Conservation (phyloP, 2,888 invertebrate species). For the Drosophila melanosoma region DNA sequence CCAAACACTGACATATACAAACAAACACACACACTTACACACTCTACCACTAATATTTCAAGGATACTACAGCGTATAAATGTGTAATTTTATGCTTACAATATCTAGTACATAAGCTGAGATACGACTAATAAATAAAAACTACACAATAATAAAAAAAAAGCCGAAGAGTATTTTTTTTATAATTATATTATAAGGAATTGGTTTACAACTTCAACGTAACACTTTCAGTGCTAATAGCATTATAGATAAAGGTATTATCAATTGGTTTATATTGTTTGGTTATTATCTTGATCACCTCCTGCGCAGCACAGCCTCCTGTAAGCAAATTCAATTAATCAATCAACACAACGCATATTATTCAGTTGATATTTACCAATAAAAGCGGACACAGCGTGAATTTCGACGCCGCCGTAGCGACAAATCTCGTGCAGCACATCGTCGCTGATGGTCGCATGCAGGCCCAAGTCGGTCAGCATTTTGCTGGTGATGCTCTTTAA, state of each 20-base stretch:
- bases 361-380: conserved; percentile 86
- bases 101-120: conserved; percentile 53
- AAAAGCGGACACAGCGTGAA: conserved; percentile 97
- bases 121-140: conserved; percentile 59
- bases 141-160: conserved; percentile 41
- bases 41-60: conserved; percentile 36
- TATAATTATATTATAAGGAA: conserved; percentile 35
- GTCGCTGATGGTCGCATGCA: conserved; percentile 92
- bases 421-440: conserved; percentile 98
- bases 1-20: conserved; percentile 27
- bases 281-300: conserved; percentile 97
- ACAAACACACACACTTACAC: conserved; percentile 15
- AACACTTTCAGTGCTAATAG: conserved; percentile 93
- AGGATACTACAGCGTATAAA: conserved; percentile 45
- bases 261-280: conserved; percentile 98
- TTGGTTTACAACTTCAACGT: conserved; percentile 90
- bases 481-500: conserved; percentile 91
- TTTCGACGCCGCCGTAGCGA: conserved; percentile 96
- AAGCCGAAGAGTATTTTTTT: neutral
- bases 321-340: neutral
- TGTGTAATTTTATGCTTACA: conserved; percentile 58
- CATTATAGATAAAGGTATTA: conserved; percentile 98
- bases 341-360: neutral
- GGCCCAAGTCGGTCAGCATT: conserved; percentile 94
- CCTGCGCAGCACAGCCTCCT: conserved; percentile 97